Conservation (phyloP, 2,888 invertebrate species). For the Nomada goodeniana region DNA sequence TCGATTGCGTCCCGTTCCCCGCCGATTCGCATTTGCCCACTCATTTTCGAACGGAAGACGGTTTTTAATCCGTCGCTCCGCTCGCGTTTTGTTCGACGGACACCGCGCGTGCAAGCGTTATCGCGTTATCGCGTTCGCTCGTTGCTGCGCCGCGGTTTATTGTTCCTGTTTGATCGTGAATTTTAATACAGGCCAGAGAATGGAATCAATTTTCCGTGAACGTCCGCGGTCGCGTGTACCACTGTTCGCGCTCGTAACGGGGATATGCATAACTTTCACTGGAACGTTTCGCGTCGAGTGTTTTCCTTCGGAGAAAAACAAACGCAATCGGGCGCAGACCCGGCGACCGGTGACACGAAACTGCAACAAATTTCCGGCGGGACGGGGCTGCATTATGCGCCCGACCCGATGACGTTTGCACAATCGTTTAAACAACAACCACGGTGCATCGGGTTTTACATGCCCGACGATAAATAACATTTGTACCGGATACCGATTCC, state of each 20-base stretch:
- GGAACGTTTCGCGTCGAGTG: conserved; percentile 12
- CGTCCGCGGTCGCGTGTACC: not conserved
- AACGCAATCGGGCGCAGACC: conserved; percentile 28
- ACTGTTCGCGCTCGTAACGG: not conserved
- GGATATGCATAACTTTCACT: conserved; percentile 33
- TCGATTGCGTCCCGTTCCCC: not conserved
- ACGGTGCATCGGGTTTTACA: conserved; percentile 33
- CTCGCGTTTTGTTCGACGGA: not conserved
- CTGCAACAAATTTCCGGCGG: conserved; percentile 51
- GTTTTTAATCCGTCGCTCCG: conserved; percentile 33
- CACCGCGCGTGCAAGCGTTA: conserved; percentile 28
- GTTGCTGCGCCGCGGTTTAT: conserved; percentile 24
- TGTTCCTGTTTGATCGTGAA: conserved; percentile 38
- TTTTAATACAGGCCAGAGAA: conserved; percentile 12
- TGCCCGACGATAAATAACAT: conserved; percentile 76
- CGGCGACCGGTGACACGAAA: not conserved
- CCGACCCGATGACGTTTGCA: conserved; percentile 59
- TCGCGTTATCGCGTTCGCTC: conserved; percentile 46
- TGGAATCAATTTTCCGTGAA: conserved; percentile 36
- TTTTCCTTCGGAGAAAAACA: conserved; percentile 48
- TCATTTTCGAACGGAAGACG: conserved; percentile 32
- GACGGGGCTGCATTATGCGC: conserved; percentile 46
- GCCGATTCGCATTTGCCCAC: conserved; percentile 8
- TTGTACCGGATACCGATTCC: conserved; percentile 69
- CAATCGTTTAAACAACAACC: conserved; percentile 68